Conservation (phyloP, 2,113 vertebrate species). For the Phycodurus eques region DNA sequence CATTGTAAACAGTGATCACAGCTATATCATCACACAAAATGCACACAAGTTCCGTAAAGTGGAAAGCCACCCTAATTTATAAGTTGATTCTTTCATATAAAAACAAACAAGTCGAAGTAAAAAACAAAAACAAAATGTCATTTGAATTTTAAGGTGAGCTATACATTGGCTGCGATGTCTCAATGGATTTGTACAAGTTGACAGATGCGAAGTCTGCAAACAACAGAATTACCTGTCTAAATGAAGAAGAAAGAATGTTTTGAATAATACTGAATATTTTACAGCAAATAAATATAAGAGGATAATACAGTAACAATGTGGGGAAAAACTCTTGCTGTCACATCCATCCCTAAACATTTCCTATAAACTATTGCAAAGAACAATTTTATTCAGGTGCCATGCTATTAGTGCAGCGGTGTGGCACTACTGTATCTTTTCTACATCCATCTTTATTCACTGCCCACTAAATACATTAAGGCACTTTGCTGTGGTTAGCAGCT, state of each 20-base stretch:
- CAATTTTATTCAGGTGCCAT: conserved; percentile 25
- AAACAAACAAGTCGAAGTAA: background rate
- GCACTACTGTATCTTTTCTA: conserved; percentile 26
- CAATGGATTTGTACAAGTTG: conserved; percentile 1
- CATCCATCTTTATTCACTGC: conserved; percentile 26
- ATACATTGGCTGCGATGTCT: background rate
- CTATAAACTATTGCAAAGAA: conserved; percentile 32
- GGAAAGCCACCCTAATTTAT: conserved; percentile 20
- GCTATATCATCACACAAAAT: conserved; percentile 35
- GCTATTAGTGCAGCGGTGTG: conserved; percentile 14
- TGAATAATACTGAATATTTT: conserved; percentile 24
- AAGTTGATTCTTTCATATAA: background rate
- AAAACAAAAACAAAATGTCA: background rate
- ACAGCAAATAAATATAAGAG: conserved; percentile 27
- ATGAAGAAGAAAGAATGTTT: conserved; percentile 28
- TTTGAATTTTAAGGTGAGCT: background rate
- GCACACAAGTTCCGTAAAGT: conserved; percentile 39
- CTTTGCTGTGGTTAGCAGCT: conserved; percentile 56
- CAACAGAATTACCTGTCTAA: background rate
- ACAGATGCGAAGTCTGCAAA: conserved; percentile 5
- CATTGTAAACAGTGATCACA: conserved; percentile 63
- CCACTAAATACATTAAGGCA: conserved; percentile 62
- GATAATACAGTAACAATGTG: conserved; percentile 30
- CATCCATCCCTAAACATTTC: conserved; percentile 6
- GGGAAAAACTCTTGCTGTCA: conserved; percentile 4